Base-by-base conservation (phyloP, 2,888 invertebrate species). In the Leptopilina syphax region DNA sequence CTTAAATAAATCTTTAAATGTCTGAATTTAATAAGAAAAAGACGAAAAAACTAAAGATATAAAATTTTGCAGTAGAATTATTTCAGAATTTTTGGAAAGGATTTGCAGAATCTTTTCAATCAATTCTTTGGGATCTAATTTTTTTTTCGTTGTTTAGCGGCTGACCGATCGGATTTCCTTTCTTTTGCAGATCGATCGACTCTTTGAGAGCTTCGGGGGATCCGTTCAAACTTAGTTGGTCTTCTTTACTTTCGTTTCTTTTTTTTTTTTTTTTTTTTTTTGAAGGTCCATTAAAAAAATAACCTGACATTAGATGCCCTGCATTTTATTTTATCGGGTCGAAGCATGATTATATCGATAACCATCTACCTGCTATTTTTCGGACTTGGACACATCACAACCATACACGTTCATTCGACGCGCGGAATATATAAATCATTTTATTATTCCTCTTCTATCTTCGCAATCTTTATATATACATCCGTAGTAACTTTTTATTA, bases 301-400 rank as follows among this genome's bases (percentile, higher is more conserved):
- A 87, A 86, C 86, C 85, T 77, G 66, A 85, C 82, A 87, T 88
- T 86, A 87, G 87, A 87, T 83, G 84, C 84, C 82, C 82, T 78
- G 80, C 47, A 73, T 76, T 47, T 73, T 86, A 86, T 88, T 89
- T 88, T 83, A 87, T 86, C 86, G 85, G 84, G 84, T 82, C 81
- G 81, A 84, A 83, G 83, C 86, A 82, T 86, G 88, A 90, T 90
- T 89, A 89, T 86, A 84, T 83, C 85, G 90, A 90, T 90, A 89
- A 88, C 86, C 86, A 89, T 90, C 89, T 87, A 85, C 57, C 73
- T 73, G 73, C 34, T 57, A 73, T 57, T 73, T 73, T 73, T 73
- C 12, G 82, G 82, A 83, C 85, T 34, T 84, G 80, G 34, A 80
- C 83, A 80, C 83, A 83, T 78, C 84, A 82, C 80, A 7, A 34